Conservation (phyloP, 2,888 invertebrate species). For the Oxycera nigricornis region DNA sequence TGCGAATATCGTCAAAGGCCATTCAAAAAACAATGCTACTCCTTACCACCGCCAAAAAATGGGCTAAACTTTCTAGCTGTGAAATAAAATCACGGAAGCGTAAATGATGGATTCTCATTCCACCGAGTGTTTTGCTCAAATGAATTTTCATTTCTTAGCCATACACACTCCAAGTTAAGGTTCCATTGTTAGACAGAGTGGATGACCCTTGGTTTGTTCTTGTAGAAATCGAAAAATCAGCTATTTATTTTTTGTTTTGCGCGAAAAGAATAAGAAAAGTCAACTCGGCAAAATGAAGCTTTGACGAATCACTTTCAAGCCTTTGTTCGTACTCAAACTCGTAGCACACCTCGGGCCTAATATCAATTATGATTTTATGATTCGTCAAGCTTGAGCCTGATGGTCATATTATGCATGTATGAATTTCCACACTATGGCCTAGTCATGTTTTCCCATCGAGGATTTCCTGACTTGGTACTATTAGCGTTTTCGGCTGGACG, state of each 20-base stretch:
- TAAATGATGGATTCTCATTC: slow-evolving; percentile 60
- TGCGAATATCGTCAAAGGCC: no score
- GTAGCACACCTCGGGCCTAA: background rate
- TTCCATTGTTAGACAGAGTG: slow-evolving; percentile 1
- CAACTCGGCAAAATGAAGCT: background rate
- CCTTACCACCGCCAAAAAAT: background rate
- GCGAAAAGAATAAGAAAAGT: background rate
- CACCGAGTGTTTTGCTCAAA: slow-evolving; percentile 44
- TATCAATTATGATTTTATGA: slow-evolving; percentile 18
- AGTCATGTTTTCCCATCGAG: background rate
- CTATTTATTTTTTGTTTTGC: background rate
- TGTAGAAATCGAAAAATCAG: background rate
- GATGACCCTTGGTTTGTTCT: background rate
- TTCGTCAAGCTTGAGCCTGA: background rate
- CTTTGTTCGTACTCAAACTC: background rate
- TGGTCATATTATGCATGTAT: background rate
- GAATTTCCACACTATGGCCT: background rate
- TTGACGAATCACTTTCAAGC: background rate
- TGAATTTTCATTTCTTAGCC: slow-evolving; percentile 40
- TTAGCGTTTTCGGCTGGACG: background rate
- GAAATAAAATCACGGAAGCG: slow-evolving; percentile 59
- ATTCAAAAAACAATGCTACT: no score
- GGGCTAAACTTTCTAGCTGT: slow-evolving; percentile 33
- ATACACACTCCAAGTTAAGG: background rate
- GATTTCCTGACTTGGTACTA: slow-evolving; percentile 22